Evolutionary conservation across 2,888 invertebrate genomes (phyloP).

Genomic region (Portevinia maculata): DNA sequence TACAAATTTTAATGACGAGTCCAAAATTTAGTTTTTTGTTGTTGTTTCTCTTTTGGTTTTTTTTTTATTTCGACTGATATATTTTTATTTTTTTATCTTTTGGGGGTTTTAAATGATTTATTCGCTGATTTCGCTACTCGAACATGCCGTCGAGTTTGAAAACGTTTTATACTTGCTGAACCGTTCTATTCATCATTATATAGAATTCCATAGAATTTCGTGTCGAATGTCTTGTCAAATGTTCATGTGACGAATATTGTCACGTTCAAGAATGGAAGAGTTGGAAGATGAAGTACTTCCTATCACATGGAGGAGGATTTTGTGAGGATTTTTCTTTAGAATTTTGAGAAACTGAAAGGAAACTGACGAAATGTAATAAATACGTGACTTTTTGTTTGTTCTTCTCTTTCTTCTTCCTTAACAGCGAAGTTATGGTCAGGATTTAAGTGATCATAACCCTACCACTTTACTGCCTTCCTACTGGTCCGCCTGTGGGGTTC

Average conservation of each 20-base stretch:
- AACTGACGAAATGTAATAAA: not conserved
- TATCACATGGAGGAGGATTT: not conserved
- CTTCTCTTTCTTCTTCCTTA: no score
- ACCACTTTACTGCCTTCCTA: no score
- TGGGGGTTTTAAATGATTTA: conserved; percentile 39
- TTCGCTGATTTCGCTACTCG: conserved; percentile 31
- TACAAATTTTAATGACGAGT: conserved; percentile 58
- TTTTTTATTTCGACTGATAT: conserved; percentile 11
- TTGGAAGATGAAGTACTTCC: conserved; percentile 27
- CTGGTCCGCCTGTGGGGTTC: no score
- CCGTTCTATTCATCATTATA: conserved; percentile 5
- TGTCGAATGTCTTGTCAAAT: conserved; percentile 33
- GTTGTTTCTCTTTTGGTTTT: not conserved
- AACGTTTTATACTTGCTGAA: conserved; percentile 14
- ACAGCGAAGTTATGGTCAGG: no score
- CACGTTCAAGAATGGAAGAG: conserved; percentile 12
- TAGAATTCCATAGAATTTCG: conserved; percentile 26
- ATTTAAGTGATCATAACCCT: no score
- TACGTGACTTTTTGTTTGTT: conserved; percentile 34
- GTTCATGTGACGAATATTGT: conserved; percentile 31
- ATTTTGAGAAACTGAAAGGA: not conserved
- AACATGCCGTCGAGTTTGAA: conserved; percentile 19
- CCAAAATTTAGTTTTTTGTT: not conserved
- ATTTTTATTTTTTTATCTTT: not conserved
- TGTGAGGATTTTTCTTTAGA: not conserved